phyloP scores from a whole-genome alignment of 37 sponge, comb jelly and placozoan species.

The Beroe ovata region DNA sequence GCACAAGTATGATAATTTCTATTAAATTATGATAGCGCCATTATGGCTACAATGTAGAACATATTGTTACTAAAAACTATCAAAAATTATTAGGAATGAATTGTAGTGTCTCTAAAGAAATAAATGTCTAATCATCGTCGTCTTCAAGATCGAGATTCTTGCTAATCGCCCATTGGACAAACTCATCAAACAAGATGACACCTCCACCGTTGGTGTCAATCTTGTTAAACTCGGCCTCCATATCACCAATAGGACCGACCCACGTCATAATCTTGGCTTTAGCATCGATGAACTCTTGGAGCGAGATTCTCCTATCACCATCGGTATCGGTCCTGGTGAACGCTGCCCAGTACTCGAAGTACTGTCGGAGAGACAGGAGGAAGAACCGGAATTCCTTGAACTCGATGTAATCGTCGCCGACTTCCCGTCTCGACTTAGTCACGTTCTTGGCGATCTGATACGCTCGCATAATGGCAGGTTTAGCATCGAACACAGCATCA shows the following conservation, averaged over 20 bases:
- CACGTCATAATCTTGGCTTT: constrained; percentile 13
- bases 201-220: constrained; percentile 53
- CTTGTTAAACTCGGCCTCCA: constrained; percentile 54
- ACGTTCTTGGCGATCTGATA: constrained; percentile 62
- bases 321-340: constrained; percentile 5
- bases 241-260: constrained; percentile 58
- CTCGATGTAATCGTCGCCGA: constrained; percentile 64
- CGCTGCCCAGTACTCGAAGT: constrained; percentile 61
- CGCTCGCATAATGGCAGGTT: constrained; percentile 55
- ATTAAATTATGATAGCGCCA: too few relatives aligned
- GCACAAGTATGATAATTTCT: too few relatives aligned
- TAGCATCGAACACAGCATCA: constrained; percentile 52
- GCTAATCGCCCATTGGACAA: constrained; percentile 17
- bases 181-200: constrained; percentile 44
- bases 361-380: constrained; percentile 63
- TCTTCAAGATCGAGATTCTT: constrained; percentile 50
- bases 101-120: too few relatives aligned
- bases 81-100: too few relatives aligned
- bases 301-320: constrained; percentile 15
- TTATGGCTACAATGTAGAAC: too few relatives aligned
- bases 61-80: too few relatives aligned
- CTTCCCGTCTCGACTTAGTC: background rate
- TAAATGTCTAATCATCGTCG: constrained; percentile 50
- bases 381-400: constrained; percentile 53
- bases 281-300: constrained; percentile 2